Base-by-base conservation (phyloP, 2,797 vertebrate species). In the Odontamblyopus rebecca region DNA sequence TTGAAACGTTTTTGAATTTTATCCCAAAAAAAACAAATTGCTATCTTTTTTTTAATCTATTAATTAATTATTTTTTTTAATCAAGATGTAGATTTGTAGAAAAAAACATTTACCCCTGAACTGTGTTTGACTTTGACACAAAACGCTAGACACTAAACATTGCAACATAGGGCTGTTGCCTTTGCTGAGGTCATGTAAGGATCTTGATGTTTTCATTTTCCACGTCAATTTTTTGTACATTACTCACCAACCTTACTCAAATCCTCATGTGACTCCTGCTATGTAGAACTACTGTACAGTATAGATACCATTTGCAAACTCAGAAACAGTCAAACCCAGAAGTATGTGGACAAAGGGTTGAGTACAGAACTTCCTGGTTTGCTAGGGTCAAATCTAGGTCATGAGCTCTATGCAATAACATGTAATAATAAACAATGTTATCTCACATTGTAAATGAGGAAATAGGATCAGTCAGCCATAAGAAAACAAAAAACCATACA, bases 371-470 rank as follows among this genome's bases (percentile, higher is more conserved):
- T 54, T 67, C 65, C 65, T 53, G 44, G 64, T 67, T 18, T 4
- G 48, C 65, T 35, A 18, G 50, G 65, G 65, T 67, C 65, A 27
- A n/a, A 27, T 54, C 65, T 32, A 54, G 65, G 65, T 54, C 65
- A 51, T 48, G 27, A 50, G 27, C 26, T 29, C 8, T 13, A n/a
- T 53, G 65, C 48, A 54, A 66, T 18, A 66, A 50, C 26, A 30
- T 5, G 41, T 26, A 50, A 53, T 53, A 54, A 67, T 30, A 30
- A 29, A 53, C 48, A n/a, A 53, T 9, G 23, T 65, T 48, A 48
- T 27, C 7, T 27, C 63, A 15, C 18, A 7, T 4, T n/a, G 54
- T 67, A 27, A 32, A 2, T 13, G 27, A 32, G 16, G 50, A 19
- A 53, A 30, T 15, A 11, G 1, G 26, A 9, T 18, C 8, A 66